phyloP scores from a whole-genome alignment of 2,113 vertebrate genomes.

The Coreoperca whiteheadi region DNA sequence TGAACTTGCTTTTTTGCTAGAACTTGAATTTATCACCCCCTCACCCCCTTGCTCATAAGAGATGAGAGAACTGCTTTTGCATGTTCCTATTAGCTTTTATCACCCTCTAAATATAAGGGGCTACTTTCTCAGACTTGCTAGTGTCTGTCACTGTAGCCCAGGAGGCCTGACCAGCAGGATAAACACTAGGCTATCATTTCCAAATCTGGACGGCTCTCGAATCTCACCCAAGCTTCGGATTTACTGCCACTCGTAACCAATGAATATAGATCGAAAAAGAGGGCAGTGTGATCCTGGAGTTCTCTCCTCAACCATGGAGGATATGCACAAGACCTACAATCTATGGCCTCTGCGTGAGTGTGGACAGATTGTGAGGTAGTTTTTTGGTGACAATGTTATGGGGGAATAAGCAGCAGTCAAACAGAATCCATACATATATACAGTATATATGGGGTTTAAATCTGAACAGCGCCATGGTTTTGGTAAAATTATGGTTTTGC shows the following conservation, averaged over 20 bases:
- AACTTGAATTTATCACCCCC: neutral
- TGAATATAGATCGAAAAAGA: slow-evolving; percentile 48
- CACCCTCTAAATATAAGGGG: slow-evolving; percentile 57
- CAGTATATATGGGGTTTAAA: slow-evolving; percentile 13
- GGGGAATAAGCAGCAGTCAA: slow-evolving; percentile 25
- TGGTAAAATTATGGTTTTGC: neutral
- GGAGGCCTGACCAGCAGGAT: slow-evolving; percentile 53
- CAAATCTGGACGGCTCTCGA: slow-evolving; percentile 61
- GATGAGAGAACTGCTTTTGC: slow-evolving; percentile 19
- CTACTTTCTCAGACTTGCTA: slow-evolving; percentile 5
- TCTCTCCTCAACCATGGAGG: slow-evolving; percentile 37
- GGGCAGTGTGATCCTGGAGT: neutral
- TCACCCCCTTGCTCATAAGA: neutral
- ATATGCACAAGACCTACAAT: slow-evolving; percentile 60
- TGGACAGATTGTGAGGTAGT: slow-evolving; percentile 15
- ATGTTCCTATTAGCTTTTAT: slow-evolving; percentile 59
- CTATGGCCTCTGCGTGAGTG: slow-evolving; percentile 5
- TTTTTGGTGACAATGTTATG: slow-evolving; percentile 48
- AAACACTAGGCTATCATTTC: slow-evolving; percentile 68
- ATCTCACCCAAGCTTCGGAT: slow-evolving; percentile 60
- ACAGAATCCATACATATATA: slow-evolving; percentile 31
- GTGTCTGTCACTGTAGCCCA: slow-evolving; percentile 48
- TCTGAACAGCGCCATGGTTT: neutral
- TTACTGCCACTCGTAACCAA: slow-evolving; percentile 64
- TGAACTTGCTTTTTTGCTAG: neutral